Percentiles rank a stretch among this genome's conserved stretches.
These are phyloP conservation scores for Nerophis ophidion DNA, from an alignment of 2,113 vertebrate species.

Conservation along the genomic window DNA sequence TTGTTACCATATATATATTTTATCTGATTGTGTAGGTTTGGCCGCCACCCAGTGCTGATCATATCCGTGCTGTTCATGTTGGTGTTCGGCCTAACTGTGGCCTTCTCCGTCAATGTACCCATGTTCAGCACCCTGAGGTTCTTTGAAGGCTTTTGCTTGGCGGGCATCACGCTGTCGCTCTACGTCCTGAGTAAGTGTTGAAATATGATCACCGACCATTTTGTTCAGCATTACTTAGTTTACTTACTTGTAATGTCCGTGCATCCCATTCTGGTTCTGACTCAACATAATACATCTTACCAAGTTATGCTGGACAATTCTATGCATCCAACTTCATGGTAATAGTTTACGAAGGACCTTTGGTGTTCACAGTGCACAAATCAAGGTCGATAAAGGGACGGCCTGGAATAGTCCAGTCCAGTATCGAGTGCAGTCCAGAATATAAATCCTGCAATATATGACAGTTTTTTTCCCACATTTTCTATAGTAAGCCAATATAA, in stretches of 20 bases:
- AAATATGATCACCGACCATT: not conserved
- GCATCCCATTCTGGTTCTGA: no score
- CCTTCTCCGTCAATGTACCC: slow-evolving; percentile 90
- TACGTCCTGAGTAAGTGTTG: slow-evolving; percentile 87
- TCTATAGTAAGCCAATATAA: not conserved
- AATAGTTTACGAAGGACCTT: not conserved
- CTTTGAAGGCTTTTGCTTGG: slow-evolving; percentile 96
- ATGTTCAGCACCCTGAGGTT: slow-evolving; percentile 99
- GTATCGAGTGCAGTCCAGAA: no score
- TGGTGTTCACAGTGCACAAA: no score
- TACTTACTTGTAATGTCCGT: no score
- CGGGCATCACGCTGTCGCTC: slow-evolving; percentile 88
- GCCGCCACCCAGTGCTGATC: slow-evolving; percentile 86
- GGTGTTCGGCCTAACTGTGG: slow-evolving; percentile 89
- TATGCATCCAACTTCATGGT: not conserved
- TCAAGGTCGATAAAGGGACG: no score
- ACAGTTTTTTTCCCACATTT: no score
- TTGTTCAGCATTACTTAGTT: no score
- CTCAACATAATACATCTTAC: not conserved
- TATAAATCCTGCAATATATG: no score
- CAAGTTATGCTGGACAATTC: not conserved
- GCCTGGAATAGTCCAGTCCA: no score
- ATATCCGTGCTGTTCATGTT: slow-evolving; percentile 88
- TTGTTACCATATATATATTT: not conserved
- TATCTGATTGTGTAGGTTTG: slow-evolving; percentile 74